A percentile compares a stretch with the other conserved stretches of the same genome.
phyloP scores from a whole-genome alignment of 2,888 invertebrate genomes.

The Dermolepida albohirtum region DNA sequence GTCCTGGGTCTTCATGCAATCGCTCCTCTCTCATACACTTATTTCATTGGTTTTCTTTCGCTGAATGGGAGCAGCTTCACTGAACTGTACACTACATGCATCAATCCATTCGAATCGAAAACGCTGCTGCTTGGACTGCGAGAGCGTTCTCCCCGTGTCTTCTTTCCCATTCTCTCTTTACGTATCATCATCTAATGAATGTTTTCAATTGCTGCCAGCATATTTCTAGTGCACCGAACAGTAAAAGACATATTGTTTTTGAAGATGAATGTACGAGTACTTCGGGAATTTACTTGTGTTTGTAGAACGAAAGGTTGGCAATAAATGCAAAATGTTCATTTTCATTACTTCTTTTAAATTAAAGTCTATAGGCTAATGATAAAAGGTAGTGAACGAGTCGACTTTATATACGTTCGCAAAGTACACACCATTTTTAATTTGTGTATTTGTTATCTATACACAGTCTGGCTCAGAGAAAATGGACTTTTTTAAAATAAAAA shows the following conservation, averaged over 20 bases:
- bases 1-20: not conserved
- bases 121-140: slow-evolving; percentile 3
- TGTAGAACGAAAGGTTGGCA: not conserved
- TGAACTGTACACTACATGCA: slow-evolving; percentile 34
- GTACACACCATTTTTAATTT: no score
- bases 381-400: no score
- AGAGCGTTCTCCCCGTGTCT: not conserved
- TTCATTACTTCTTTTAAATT: not conserved
- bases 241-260: slow-evolving; percentile 14
- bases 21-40: not conserved
- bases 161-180: not conserved
- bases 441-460: no score
- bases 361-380: not conserved
- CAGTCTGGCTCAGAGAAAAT: no score
- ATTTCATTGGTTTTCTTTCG: slow-evolving; percentile 10
- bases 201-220: slow-evolving; percentile 3
- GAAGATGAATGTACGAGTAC: not conserved
- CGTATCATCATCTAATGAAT: slow-evolving; percentile 14
- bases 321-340: not conserved
- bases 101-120: slow-evolving; percentile 20
- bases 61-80: slow-evolving; percentile 5
- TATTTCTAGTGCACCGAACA: not conserved
- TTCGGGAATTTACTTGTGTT: not conserved
- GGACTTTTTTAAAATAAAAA: no score
- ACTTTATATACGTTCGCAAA: no score